Evolutionary conservation across 2,888 invertebrate genomes (phyloP).

Genomic region (Synanthedon myopaeformis): DNA sequence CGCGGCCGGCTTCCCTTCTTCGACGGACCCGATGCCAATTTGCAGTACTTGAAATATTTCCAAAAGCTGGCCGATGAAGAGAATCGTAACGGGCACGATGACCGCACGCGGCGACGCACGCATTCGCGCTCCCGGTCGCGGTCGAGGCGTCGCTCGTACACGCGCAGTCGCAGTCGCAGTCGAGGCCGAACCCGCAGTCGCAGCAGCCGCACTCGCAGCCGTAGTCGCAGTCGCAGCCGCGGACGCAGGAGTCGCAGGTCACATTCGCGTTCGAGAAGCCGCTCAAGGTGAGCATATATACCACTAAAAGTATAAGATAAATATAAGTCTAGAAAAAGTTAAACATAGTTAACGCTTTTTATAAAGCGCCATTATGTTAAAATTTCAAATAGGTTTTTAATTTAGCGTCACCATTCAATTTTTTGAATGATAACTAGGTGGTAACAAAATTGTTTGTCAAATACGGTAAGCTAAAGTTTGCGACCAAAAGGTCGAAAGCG

Average conservation of each 20-base stretch:
- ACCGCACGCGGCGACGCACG: conserved; percentile 34
- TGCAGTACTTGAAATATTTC: conserved; percentile 65
- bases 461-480: no score
- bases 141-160: conserved; percentile 18
- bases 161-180: conserved; percentile 20
- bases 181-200: conserved; percentile 15
- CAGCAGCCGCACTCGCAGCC: conserved; percentile 33
- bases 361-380: no score
- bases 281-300: not conserved
- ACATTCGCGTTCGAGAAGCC: conserved; percentile 11
- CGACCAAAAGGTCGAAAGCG: no score
- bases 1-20: conserved; percentile 46
- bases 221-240: conserved; percentile 19
- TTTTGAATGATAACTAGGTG: no score
- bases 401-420: no score
- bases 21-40: conserved; percentile 52
- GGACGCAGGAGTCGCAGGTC: conserved; percentile 34
- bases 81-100: conserved; percentile 58
- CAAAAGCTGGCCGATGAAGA: conserved; percentile 71
- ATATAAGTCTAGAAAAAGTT: no score
- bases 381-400: no score
- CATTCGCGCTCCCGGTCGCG: conserved; percentile 39
- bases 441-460: no score
- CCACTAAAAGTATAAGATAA: no score
- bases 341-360: no score